A percentile compares a stretch with the other conserved stretches of the same genome.
These are phyloP conservation scores for Misgurnus mizolepis DNA, from an alignment of 2,113 vertebrate species.

Conservation along the genomic window DNA sequence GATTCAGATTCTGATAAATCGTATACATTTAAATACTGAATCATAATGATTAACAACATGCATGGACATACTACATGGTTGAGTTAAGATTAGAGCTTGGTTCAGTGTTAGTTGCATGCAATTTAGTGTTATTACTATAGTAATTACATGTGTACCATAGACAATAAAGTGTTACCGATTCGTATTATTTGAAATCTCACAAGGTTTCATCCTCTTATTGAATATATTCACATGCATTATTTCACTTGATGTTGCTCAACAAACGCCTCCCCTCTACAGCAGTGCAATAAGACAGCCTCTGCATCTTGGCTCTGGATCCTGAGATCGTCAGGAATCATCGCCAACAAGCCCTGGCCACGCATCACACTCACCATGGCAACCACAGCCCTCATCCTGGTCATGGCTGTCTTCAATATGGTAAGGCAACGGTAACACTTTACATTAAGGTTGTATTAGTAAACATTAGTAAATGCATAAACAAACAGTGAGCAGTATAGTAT, in stretches of 20 bases:
- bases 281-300: constrained; percentile 90
- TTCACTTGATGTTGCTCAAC: background rate
- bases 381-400: constrained; percentile 87
- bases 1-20: no score
- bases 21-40: no score
- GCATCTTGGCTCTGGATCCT: constrained; percentile 87
- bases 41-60: no score
- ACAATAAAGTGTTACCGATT: no score
- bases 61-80: no score
- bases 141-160: no score
- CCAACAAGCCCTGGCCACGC: constrained; percentile 91
- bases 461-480: no score
- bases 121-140: background rate
- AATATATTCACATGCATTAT: background rate
- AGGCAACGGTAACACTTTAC: constrained; percentile 35
- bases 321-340: constrained; percentile 90
- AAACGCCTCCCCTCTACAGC: constrained; percentile 65
- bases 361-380: constrained; percentile 90
- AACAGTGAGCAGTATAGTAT: no score
- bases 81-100: no score
- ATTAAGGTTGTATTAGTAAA: no score
- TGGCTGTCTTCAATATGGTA: constrained; percentile 99
- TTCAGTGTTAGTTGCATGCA: no score
- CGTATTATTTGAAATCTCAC: background rate
- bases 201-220: background rate